phyloP scores from a whole-genome alignment of 2,888 invertebrate genomes.

The Kuschelorhynchus macadamiae region DNA sequence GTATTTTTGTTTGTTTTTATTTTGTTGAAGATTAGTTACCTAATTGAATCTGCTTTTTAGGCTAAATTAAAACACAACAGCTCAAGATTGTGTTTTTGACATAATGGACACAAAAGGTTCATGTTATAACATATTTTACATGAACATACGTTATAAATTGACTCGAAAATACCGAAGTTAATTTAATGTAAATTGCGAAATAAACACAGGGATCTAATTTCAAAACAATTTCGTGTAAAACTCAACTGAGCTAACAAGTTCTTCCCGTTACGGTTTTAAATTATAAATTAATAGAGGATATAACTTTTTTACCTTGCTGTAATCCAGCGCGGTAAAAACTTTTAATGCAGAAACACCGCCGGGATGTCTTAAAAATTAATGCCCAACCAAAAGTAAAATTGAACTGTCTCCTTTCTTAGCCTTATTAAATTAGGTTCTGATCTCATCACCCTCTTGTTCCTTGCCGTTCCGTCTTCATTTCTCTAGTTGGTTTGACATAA shows the following conservation, averaged over 20 bases:
- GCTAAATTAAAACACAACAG: too few relatives aligned
- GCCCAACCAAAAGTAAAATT: constrained; percentile 55
- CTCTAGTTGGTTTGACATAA: constrained; percentile 55
- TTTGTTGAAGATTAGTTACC: too few relatives aligned
- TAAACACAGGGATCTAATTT: too few relatives aligned
- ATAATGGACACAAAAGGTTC: too few relatives aligned
- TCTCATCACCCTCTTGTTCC: constrained; percentile 58
- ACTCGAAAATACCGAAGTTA: too few relatives aligned
- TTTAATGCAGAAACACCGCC: constrained; percentile 45
- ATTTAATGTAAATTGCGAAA: too few relatives aligned
- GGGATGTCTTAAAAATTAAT: constrained; percentile 51
- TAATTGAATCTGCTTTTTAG: too few relatives aligned
- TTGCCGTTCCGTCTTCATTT: constrained; percentile 57
- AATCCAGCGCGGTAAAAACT: constrained; percentile 40
- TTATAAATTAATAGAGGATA: constrained; percentile 32
- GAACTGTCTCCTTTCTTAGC: constrained; percentile 55
- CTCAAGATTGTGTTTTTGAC: too few relatives aligned
- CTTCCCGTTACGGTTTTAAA: constrained; percentile 17
- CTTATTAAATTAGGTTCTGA: constrained; percentile 63
- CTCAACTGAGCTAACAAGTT: constrained; percentile 12
- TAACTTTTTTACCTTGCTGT: constrained; percentile 32
- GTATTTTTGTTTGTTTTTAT: too few relatives aligned
- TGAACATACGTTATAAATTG: too few relatives aligned
- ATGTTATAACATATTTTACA: too few relatives aligned
- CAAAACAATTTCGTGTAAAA: too few relatives aligned